Conservation (phyloP, 2,888 invertebrate species). For the Xylophagus ater region DNA sequence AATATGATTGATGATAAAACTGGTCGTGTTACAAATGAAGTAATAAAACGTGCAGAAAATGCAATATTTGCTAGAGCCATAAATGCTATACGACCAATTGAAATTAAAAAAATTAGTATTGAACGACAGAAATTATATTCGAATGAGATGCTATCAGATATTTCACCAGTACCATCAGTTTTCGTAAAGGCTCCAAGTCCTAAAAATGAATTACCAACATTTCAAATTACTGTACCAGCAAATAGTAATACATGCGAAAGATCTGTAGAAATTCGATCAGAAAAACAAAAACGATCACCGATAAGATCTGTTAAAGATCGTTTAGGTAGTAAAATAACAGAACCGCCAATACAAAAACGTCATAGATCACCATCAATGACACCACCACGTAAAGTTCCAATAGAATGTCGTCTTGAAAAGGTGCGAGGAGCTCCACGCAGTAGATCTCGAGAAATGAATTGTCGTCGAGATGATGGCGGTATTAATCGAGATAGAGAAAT, state of each 20-base stretch:
- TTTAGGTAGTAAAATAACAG: slow-evolving; percentile 46
- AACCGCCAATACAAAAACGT: slow-evolving; percentile 13
- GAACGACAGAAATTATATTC: slow-evolving; percentile 57
- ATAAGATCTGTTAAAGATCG: slow-evolving; percentile 68
- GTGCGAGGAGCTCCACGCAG: slow-evolving; percentile 5
- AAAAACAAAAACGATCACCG: slow-evolving; percentile 41
- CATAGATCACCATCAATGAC: slow-evolving; percentile 21
- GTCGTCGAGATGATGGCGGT: slow-evolving; percentile 1
- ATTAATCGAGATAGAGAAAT: slow-evolving; percentile 5
- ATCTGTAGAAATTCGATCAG: slow-evolving; percentile 41
- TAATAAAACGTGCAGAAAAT: slow-evolving; percentile 82
- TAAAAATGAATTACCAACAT: slow-evolving; percentile 22
- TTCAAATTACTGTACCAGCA: slow-evolving; percentile 47
- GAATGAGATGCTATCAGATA: slow-evolving; percentile 34
- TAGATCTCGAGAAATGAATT: slow-evolving; percentile 10
- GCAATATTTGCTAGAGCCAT: slow-evolving; percentile 83
- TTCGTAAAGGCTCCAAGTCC: slow-evolving; percentile 20
- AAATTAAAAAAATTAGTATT: slow-evolving; percentile 58
- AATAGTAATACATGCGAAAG: slow-evolving; percentile 37
- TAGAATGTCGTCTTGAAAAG: slow-evolving; percentile 11
- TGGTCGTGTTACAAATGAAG: slow-evolving; percentile 71
- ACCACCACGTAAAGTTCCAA: slow-evolving; percentile 16
- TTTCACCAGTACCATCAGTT: slow-evolving; percentile 18
- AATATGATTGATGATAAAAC: slow-evolving; percentile 40
- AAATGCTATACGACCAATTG: slow-evolving; percentile 65